Evolutionary conservation across 2,113 vertebrate species (phyloP).

Genomic region (Plotosus lineatus): DNA sequence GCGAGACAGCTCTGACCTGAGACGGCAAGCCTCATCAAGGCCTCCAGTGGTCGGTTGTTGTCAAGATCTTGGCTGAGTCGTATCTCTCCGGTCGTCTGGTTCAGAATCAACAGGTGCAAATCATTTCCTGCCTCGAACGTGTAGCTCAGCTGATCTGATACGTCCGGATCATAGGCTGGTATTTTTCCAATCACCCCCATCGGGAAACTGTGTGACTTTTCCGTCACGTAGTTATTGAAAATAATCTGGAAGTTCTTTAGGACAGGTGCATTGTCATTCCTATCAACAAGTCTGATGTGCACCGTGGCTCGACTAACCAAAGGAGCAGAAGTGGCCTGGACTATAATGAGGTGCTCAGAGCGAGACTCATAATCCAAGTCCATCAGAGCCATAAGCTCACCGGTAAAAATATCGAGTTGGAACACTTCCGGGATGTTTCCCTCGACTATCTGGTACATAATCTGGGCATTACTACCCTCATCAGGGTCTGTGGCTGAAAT

Average conservation of each 20-base stretch:
- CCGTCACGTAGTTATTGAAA: conserved; percentile 97
- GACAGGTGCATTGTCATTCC: conserved; percentile 87
- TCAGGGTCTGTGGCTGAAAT: conserved; percentile 91
- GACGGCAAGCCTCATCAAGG: conserved; percentile 90
- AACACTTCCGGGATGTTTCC: conserved; percentile 97
- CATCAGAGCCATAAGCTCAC: conserved; percentile 86
- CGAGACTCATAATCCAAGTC: conserved; percentile 90
- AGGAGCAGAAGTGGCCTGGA: conserved; percentile 93
- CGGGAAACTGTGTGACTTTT: conserved; percentile 88
- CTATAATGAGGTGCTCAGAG: conserved; percentile 88
- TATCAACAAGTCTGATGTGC: conserved; percentile 88
- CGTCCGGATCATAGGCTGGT: conserved; percentile 86
- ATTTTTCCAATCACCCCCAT: conserved; percentile 87
- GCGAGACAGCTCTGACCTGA: conserved; percentile 80
- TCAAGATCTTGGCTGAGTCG: conserved; percentile 87
- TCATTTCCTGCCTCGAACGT: conserved; percentile 90
- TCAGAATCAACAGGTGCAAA: conserved; percentile 87
- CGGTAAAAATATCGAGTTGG: conserved; percentile 94
- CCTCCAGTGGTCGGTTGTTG: conserved; percentile 94
- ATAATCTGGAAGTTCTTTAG: conserved; percentile 95
- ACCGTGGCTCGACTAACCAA: conserved; percentile 91
- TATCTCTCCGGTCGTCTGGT: conserved; percentile 86
- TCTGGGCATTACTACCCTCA: conserved; percentile 93
- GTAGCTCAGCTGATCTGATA: conserved; percentile 86
- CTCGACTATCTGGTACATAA: conserved; percentile 98